phyloP scores from a whole-genome alignment of 2,888 invertebrate genomes.

The Caenorhabditis wallacei region DNA sequence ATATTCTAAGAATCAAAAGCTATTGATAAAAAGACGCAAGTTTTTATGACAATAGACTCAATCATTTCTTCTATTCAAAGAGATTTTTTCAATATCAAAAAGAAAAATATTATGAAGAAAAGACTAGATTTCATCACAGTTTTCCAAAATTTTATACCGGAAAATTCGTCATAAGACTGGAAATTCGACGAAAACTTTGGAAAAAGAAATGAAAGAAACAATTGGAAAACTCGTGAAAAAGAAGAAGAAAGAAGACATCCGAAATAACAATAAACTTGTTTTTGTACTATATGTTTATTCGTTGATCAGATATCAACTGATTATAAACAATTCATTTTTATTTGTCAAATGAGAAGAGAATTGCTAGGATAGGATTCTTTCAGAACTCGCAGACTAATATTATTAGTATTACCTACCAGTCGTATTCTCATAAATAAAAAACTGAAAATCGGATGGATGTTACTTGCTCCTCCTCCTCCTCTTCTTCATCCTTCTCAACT shows the following conservation, averaged over 20 bases:
- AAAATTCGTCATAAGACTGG: constrained; percentile 11
- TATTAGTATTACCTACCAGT: constrained; percentile 13
- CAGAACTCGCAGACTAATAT: no score
- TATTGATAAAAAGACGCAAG: neutral
- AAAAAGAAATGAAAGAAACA: neutral
- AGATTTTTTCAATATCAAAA: neutral
- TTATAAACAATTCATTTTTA: neutral
- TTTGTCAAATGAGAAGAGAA: constrained; percentile 11
- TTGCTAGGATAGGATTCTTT: neutral
- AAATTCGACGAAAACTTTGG: constrained; percentile 32
- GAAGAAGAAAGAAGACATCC: constrained; percentile 28
- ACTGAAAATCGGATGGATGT: neutral
- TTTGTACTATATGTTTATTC: constrained; percentile 25
- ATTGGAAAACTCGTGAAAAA: constrained; percentile 25
- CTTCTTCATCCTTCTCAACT: constrained; percentile 1
- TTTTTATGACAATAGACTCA: constrained; percentile 2
- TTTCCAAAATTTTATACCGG: neutral
- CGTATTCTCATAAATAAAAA: constrained; percentile 21
- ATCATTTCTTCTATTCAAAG: constrained; percentile 2
- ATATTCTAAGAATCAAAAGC: neutral
- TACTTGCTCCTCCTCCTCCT: constrained; percentile 11
- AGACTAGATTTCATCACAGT: neutral
- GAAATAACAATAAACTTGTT: constrained; percentile 25
- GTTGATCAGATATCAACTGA: constrained; percentile 31
- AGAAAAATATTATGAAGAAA: neutral